A percentile compares a stretch with the other conserved stretches of the same genome.
Conservation (phyloP, 2,888 invertebrate species). For the Trypoxylon attenuatum region DNA sequence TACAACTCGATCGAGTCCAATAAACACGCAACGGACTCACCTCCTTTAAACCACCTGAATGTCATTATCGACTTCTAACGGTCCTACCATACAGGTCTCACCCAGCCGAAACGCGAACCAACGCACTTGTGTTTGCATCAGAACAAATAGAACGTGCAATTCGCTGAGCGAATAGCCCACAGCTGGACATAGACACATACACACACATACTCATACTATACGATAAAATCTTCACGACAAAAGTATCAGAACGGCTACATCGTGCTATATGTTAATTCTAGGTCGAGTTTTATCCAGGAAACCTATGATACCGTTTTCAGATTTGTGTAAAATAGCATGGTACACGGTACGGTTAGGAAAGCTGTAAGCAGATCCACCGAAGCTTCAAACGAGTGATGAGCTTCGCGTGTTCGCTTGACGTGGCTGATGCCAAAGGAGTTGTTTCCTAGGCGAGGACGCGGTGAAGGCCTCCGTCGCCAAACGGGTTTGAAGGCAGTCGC, state of each 20-base stretch:
- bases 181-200: too few relatives aligned
- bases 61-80: slow-evolving; percentile 59
- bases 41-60: slow-evolving; percentile 53
- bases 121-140: slow-evolving; percentile 45
- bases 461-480: slow-evolving; percentile 61
- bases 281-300: too few relatives aligned
- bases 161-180: slow-evolving; percentile 37
- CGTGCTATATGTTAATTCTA: slow-evolving; percentile 18
- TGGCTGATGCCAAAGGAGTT: slow-evolving; percentile 40
- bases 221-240: slow-evolving; percentile 41
- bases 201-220: neutral
- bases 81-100: slow-evolving; percentile 45
- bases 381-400: too few relatives aligned
- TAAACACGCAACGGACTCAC: slow-evolving; percentile 39
- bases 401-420: too few relatives aligned
- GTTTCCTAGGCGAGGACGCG: slow-evolving; percentile 53
- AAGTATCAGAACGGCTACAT: slow-evolving; percentile 28
- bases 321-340: slow-evolving; percentile 1
- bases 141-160: slow-evolving; percentile 47
- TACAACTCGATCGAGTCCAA: too few relatives aligned
- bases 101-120: slow-evolving; percentile 36
- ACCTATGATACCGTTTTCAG: neutral
- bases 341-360: too few relatives aligned
- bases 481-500: slow-evolving; percentile 63
- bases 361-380: too few relatives aligned